A percentile compares a stretch with the other conserved stretches of the same genome.
Conservation (phyloP, 1,140 invertebrate genomes). For the Lepidurus apus region DNA sequence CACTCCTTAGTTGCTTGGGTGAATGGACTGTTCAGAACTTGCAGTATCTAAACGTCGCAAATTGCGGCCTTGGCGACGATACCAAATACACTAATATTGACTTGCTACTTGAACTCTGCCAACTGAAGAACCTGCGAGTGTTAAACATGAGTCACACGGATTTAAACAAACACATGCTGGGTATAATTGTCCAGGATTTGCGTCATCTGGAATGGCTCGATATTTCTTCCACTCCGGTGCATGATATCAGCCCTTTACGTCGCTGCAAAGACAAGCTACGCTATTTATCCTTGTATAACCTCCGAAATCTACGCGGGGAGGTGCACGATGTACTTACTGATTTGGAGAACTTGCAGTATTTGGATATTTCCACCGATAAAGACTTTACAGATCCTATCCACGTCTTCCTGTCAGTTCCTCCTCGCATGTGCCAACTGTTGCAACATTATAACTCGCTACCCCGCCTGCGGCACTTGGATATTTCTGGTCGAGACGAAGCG, state of each 20-base stretch:
- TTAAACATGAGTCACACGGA: constrained; percentile 68
- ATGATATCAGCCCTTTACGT: constrained; percentile 59
- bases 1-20: constrained; percentile 62
- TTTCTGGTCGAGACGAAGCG: constrained; percentile 56
- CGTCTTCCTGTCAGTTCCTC: constrained; percentile 18
- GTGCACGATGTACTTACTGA: constrained; percentile 54
- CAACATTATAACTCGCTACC: constrained; percentile 52
- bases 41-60: constrained; percentile 58
- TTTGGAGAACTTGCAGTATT: constrained; percentile 53
- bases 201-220: constrained; percentile 61
- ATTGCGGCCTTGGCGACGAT: constrained; percentile 53
- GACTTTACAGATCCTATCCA: constrained; percentile 25
- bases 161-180: constrained; percentile 61
- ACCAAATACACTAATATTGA: constrained; percentile 39
- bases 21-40: constrained; percentile 67
- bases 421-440: constrained; percentile 43
- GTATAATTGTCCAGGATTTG: constrained; percentile 64
- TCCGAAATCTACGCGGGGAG: constrained; percentile 46
- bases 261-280: constrained; percentile 58
- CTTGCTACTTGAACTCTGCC: constrained; percentile 48
- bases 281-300: constrained; percentile 60
- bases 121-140: constrained; percentile 53
- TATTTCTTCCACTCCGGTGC: constrained; percentile 63
- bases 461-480: constrained; percentile 59
- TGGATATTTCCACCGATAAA: constrained; percentile 62